Evolutionary conservation across 2,113 vertebrate species (phyloP).

Genomic region (Myxocyprinus asiaticus): DNA sequence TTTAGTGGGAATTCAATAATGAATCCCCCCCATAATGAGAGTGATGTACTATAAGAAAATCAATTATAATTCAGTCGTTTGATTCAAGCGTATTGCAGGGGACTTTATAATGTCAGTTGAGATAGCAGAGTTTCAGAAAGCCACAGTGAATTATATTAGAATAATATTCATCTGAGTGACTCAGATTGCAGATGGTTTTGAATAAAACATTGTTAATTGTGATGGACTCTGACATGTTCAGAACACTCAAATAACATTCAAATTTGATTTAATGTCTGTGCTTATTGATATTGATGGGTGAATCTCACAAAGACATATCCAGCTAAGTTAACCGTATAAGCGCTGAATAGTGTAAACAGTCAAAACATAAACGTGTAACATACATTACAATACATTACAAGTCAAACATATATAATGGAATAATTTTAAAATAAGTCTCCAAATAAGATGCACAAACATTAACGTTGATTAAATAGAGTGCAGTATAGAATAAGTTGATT

Average conservation of each 20-base stretch:
- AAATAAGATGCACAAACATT: too few relatives aligned
- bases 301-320: background rate
- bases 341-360: too few relatives aligned
- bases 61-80: conserved; percentile 8
- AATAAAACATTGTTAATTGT: conserved; percentile 29
- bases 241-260: background rate
- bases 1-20: background rate
- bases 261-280: too few relatives aligned
- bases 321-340: background rate
- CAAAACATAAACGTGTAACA: too few relatives aligned
- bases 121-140: background rate
- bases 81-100: conserved; percentile 1
- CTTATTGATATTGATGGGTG: background rate
- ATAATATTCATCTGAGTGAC: conserved; percentile 12
- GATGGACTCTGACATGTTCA: background rate
- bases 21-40: background rate
- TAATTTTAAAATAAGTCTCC: too few relatives aligned
- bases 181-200: conserved; percentile 30
- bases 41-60: conserved; percentile 19
- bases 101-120: background rate
- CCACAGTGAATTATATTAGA: background rate
- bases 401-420: too few relatives aligned
- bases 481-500: too few relatives aligned
- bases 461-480: too few relatives aligned
- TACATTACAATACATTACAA: too few relatives aligned